Evolutionary conservation across 2,888 invertebrate species (phyloP).

Genomic region (Lacanobia oleracea): DNA sequence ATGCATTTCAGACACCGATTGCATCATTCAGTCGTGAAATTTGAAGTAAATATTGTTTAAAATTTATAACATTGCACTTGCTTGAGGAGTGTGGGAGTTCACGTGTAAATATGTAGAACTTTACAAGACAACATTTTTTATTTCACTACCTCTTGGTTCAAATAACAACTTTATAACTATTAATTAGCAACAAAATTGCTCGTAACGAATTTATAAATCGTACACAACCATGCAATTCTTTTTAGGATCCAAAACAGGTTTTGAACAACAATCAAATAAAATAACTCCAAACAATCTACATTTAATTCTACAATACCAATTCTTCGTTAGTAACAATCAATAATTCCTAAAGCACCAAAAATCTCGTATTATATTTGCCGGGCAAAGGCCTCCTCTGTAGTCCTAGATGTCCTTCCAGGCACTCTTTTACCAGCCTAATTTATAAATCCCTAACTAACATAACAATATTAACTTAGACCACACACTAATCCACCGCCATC

Average conservation of each 20-base stretch:
- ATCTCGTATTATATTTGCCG: no score
- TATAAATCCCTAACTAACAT: slow-evolving; percentile 16
- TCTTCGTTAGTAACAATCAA: not conserved
- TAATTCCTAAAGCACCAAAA: no score
- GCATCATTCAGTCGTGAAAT: not conserved
- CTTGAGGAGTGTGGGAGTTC: not conserved
- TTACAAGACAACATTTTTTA: not conserved
- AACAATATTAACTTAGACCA: slow-evolving; percentile 46
- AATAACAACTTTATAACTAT: not conserved
- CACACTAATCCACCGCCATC: slow-evolving; percentile 25
- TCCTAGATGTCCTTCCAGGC: no score
- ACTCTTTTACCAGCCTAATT: not conserved
- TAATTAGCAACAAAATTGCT: not conserved
- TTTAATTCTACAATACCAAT: not conserved
- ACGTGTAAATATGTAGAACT: not conserved
- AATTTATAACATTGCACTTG: not conserved
- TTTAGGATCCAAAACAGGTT: no score
- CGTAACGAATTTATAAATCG: slow-evolving; percentile 25
- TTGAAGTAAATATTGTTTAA: slow-evolving; percentile 1
- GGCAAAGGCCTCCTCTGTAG: no score
- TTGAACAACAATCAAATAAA: not conserved
- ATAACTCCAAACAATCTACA: not conserved
- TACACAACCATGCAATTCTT: not conserved
- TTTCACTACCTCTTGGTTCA: not conserved
- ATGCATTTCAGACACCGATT: not conserved